Evolutionary conservation across 2,113 vertebrate genomes (phyloP).

Genomic region (Eretmochelys imbricata): DNA sequence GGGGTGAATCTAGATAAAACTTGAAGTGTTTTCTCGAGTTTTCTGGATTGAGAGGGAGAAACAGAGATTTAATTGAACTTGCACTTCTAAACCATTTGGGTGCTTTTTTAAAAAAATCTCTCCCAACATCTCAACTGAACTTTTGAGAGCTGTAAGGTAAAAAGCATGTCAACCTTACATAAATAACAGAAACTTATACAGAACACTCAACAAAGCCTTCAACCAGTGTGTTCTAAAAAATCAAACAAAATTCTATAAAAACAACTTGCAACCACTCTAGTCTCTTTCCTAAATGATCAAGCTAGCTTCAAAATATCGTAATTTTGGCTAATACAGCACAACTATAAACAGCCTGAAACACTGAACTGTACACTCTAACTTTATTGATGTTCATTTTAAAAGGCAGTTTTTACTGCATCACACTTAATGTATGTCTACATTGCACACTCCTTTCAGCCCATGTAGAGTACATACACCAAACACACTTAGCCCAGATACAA

Average conservation of each 20-base stretch:
- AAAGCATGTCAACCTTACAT: background rate
- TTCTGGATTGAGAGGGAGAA: background rate
- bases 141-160: background rate
- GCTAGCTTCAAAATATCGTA: background rate
- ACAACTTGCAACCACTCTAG: background rate
- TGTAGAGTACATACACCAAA: background rate
- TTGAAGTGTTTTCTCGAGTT: background rate
- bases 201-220: background rate
- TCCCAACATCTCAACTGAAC: too few relatives aligned
- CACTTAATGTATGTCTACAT: background rate
- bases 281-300: background rate
- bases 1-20: background rate
- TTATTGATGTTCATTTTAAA: background rate
- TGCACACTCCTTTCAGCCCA: background rate
- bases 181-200: background rate
- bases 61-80: background rate
- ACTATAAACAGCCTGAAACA: background rate
- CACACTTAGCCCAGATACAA: background rate
- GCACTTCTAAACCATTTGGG: background rate
- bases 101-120: too few relatives aligned
- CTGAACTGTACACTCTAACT: background rate
- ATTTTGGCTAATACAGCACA: background rate
- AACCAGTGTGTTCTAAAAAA: constrained; percentile 16
- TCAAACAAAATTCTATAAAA: background rate
- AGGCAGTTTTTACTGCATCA: background rate